Evolutionary conservation across 2,797 vertebrate genomes (phyloP), one percentile per base, ranked within the genome.

Genomic region (Alcedo quadribrachys): DNA sequence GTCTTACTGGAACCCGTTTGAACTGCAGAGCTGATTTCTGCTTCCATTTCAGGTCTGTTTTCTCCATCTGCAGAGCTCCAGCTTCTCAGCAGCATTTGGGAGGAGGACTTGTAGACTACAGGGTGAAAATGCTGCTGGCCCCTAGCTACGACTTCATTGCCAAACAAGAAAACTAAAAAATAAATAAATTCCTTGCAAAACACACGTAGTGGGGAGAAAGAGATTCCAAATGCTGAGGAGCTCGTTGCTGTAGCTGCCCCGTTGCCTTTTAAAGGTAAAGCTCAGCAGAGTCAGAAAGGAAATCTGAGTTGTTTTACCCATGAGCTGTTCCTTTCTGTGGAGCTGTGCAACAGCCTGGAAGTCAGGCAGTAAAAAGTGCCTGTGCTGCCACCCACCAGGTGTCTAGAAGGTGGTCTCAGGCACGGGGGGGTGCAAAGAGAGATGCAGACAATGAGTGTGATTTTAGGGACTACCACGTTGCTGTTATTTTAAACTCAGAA

Each of bases 331-430:
- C 85, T 87, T 96, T 95, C 92, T 93, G 2, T 7, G 50, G 87
- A 91, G 76, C 69, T 57, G 32, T 78, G 93, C 69, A 94, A 67
- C 69, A 77, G 89, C 89, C 76, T 94, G 92, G 87, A 93, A 95
- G 82, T 71, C 42, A 13, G 62, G 87, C 82, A 83, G 80, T 91
- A 91, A 92, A 96, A 63, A 27, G 21, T 3, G 32, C 87, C 68
- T 77, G 79, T 1, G 1, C 68, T 95, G 85, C 95, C 92, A 95
- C 92, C 87, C 94, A 93, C 89, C 66, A 81, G 68, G 67, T 83
- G 80, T 50, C 85, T 92, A 78, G 82, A 85, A 89, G 85, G 91
- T 94, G 94, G 93, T 95, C 94, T 85, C 43, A 66, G 33, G 4
- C 48, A 33, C 32, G 32, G 32, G 66, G 24, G 2, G 1, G 18